Percentiles rank a stretch among this genome's conserved stretches.
Conservation (phyloP, 2,888 invertebrate species). For the Cynaeus angustus region DNA sequence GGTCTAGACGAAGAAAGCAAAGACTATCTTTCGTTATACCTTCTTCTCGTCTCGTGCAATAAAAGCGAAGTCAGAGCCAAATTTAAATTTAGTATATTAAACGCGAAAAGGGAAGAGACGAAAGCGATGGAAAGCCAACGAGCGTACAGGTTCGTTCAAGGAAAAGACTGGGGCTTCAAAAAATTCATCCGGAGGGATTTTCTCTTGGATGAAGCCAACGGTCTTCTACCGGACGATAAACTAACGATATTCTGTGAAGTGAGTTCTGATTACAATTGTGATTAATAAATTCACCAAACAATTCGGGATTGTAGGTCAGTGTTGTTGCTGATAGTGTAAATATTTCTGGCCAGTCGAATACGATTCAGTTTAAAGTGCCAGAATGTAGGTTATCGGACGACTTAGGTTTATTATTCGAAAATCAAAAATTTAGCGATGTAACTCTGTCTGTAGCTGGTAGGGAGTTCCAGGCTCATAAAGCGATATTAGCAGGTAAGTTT, state of each 20-base stretch:
- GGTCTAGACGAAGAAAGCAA: slow-evolving; percentile 99
- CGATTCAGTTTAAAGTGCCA: slow-evolving; percentile 97
- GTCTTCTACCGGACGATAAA: slow-evolving; percentile 98
- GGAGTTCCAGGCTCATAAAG: slow-evolving; percentile 97
- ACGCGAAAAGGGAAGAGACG: slow-evolving; percentile 99
- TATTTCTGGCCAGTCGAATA: slow-evolving; percentile 98
- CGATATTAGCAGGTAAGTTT: slow-evolving; percentile 90
- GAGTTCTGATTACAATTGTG: slow-evolving; percentile 58
- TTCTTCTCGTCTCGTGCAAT: slow-evolving; percentile 99
- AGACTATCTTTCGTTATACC: slow-evolving; percentile 99
- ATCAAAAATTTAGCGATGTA: slow-evolving; percentile 98
- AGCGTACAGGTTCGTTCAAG: slow-evolving; percentile 99
- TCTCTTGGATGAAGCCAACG: slow-evolving; percentile 98
- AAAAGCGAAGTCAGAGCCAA: slow-evolving; percentile 99
- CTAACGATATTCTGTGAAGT: slow-evolving; percentile 99
- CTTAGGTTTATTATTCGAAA: slow-evolving; percentile 95
- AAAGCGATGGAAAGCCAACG: slow-evolving; percentile 99
- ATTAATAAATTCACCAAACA: slow-evolving; percentile 22
- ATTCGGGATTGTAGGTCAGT: slow-evolving; percentile 77
- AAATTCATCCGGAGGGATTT: slow-evolving; percentile 99
- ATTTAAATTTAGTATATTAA: slow-evolving; percentile 99
- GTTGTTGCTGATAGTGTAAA: slow-evolving; percentile 99
- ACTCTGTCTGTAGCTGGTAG: slow-evolving; percentile 93
- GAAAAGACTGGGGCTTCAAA: slow-evolving; percentile 99
- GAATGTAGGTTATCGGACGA: slow-evolving; percentile 96